A percentile compares a stretch with the other conserved stretches of the same genome.
These are phyloP conservation scores for Hemibagrus wyckioides DNA, from an alignment of 2,113 vertebrate genomes.

Conservation along the genomic window DNA sequence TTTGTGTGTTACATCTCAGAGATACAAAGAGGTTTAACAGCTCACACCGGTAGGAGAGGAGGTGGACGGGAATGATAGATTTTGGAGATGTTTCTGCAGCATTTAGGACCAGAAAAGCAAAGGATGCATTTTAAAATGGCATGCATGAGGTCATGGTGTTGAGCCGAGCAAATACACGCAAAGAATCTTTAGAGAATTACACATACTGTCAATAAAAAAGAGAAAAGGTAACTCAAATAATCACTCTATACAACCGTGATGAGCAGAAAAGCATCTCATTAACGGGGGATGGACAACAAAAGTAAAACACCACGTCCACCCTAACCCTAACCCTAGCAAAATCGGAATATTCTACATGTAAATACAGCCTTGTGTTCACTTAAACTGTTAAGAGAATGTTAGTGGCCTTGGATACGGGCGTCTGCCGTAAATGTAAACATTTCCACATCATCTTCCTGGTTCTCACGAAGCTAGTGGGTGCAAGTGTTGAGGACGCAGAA, in stretches of 20 bases:
- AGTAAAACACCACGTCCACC: not conserved
- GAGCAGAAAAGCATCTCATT: not conserved
- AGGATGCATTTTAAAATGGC: not conserved
- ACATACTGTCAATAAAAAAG: not conserved
- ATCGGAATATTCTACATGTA: too few relatives aligned
- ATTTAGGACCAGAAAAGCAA: not conserved
- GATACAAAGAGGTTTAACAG: slow-evolving; percentile 23
- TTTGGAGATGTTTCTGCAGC: not conserved
- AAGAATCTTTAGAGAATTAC: not conserved
- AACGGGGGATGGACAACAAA: not conserved
- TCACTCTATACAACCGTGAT: not conserved
- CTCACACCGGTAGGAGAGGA: slow-evolving; percentile 2
- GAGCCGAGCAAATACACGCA: not conserved
- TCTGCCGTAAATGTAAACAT: too few relatives aligned
- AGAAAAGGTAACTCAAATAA: not conserved
- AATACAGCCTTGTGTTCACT: too few relatives aligned
- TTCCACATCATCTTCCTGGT: too few relatives aligned
- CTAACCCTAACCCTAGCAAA: too few relatives aligned
- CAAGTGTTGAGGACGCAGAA: too few relatives aligned
- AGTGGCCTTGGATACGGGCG: too few relatives aligned
- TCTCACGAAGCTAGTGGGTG: too few relatives aligned
- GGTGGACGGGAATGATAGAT: slow-evolving; percentile 39
- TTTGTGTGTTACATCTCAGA: slow-evolving; percentile 16
- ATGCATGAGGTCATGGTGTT: not conserved
- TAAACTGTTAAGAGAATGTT: too few relatives aligned